Evolutionary conservation across 2,797 vertebrate genomes (phyloP), one percentile per base, ranked within the genome.

Genomic region (Takifugu ocellatus): DNA sequence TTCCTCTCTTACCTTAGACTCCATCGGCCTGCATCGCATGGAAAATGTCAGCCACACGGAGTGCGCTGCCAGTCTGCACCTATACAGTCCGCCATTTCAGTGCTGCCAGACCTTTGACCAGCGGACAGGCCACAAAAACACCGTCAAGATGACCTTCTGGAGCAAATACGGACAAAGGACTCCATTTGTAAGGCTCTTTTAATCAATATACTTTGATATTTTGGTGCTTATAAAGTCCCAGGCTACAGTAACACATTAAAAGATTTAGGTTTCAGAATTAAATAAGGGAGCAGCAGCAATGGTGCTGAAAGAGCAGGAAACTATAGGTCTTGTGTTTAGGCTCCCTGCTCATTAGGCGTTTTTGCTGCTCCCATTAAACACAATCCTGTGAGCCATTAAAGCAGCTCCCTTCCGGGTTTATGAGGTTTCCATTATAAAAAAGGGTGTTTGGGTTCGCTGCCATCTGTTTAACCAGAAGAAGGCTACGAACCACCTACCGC

Each of bases 21-120:
- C 93, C 70, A 88, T 98, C 39, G 97, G 97, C 50, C 89, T 99
- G 70, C 97, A 99, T 74, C 93, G 97, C 56, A 96, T 99, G 70
- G 97, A 99, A 79, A 99, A 99, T 39, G 90, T 83, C 68, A 99
- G 97, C 83, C 97, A 99, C 80, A 98, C 96, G 1, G 97, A 99
- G 75, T 31, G 91, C 2, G 95, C 97, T 0, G 90, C 88, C 57
- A 99, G 96, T 53, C 90, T 99, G 77, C 97, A 99, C 77, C 88
- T 99, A 78, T 99, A 99, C 88, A 96, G 94, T 21, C 97, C 96
- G 0, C 95, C 97, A 3, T 98, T 98, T 51, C 70, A 95, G 68
- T 58, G 69, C 0, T 99, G 97, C 74, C 91, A 95, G 67, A 93
- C 94, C 50, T 98, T 98, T 74, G 97, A 99, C 87, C 95, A 99